Evolutionary conservation across 2,797 vertebrate genomes (phyloP).

Genomic region (Myotis findleyi): DNA sequence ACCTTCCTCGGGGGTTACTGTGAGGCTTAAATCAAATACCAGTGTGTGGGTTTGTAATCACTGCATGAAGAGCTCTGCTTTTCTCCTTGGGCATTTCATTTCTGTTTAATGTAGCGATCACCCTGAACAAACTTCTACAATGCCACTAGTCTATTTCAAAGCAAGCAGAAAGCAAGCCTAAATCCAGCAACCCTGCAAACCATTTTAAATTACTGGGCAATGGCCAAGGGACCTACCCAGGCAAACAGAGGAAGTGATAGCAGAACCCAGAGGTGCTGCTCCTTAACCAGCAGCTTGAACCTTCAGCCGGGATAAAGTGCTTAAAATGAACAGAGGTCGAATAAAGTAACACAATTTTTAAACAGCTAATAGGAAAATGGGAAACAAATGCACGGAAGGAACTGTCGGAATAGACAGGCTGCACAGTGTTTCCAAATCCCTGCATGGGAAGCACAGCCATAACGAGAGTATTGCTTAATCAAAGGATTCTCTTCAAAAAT

Average conservation of each 20-base stretch:
- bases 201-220: slow-evolving; percentile 37
- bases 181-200: slow-evolving; percentile 32
- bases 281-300: not conserved
- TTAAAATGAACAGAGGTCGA: slow-evolving; percentile 26
- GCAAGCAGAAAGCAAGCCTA: not conserved
- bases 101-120: not conserved
- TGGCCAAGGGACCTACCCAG: not conserved
- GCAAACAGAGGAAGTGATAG: not conserved
- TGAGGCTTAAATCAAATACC: not conserved
- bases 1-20: not conserved
- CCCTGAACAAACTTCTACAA: slow-evolving; percentile 11
- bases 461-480: not conserved
- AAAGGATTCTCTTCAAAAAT: not conserved
- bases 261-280: not conserved
- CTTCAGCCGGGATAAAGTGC: not conserved
- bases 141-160: slow-evolving; percentile 24
- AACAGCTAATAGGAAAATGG: slow-evolving; percentile 53
- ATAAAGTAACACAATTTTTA: not conserved
- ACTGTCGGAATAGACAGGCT: not conserved
- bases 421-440: not conserved
- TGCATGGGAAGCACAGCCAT: not conserved
- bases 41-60: not conserved
- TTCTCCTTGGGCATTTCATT: not conserved
- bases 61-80: not conserved
- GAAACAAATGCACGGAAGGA: not conserved